A percentile compares a stretch with the other conserved stretches of the same genome.
Evolutionary conservation across 2,113 vertebrate genomes (phyloP).

Genomic region (Narcine bancroftii): DNA sequence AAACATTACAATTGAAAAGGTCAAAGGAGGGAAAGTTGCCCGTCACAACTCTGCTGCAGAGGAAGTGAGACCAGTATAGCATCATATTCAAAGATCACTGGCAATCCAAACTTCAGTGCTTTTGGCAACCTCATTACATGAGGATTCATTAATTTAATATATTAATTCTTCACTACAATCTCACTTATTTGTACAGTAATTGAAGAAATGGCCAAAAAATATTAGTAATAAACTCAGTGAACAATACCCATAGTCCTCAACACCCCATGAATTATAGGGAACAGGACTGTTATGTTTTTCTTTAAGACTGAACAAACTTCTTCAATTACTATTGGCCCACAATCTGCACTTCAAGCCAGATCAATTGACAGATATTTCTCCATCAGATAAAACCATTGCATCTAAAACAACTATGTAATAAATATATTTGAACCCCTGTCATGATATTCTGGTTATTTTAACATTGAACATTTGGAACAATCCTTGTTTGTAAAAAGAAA

Average conservation of each 20-base stretch:
- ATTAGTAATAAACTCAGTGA: neutral
- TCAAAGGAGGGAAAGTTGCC: neutral
- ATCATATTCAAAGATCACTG: neutral
- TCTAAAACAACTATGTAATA: neutral
- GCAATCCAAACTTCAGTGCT: neutral
- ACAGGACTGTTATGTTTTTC: neutral
- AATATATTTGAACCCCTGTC: neutral
- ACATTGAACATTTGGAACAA: neutral
- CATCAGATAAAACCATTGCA: neutral
- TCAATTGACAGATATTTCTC: neutral
- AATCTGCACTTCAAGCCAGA: neutral
- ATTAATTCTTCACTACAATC: neutral
- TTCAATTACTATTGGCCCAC: neutral
- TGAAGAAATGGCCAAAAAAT: neutral
- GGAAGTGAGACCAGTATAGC: neutral
- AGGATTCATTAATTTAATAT: neutral
- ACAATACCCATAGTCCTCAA: neutral
- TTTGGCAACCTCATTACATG: neutral
- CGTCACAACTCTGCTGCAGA: neutral
- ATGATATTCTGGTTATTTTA: neutral
- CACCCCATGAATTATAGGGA: neutral
- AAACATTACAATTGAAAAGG: neutral
- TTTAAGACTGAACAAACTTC: neutral
- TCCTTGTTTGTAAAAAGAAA: neutral
- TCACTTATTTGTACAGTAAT: neutral